Percentiles rank a stretch among this genome's conserved stretches.
Conservation (phyloP, 2,113 vertebrate genomes). For the Cairina moschata region DNA sequence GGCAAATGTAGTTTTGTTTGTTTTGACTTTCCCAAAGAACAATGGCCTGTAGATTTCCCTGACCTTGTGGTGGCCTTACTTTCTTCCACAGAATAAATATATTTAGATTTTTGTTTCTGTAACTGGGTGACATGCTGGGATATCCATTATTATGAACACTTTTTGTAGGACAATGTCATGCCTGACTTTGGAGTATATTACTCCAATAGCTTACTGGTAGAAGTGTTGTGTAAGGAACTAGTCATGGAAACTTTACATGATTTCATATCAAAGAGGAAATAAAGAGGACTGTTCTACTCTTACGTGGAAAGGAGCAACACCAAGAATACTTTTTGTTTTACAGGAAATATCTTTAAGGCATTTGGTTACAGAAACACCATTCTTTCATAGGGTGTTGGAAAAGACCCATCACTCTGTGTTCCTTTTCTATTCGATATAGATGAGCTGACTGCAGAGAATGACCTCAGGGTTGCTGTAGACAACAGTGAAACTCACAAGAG, state of each 20-base stretch:
- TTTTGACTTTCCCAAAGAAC: neutral
- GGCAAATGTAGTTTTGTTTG: neutral
- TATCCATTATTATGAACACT: neutral
- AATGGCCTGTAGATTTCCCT: neutral
- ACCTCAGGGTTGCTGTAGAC: neutral
- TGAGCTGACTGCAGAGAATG: neutral
- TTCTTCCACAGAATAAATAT: neutral
- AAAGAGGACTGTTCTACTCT: neutral
- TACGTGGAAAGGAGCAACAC: rapidly evolving
- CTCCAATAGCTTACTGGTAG: neutral
- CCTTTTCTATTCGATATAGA: neutral
- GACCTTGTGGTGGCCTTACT: neutral
- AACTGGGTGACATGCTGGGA: neutral
- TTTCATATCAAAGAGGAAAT: neutral
- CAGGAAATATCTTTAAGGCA: neutral
- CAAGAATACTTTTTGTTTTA: neutral
- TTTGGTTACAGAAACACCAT: neutral
- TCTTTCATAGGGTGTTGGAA: neutral
- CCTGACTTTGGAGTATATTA: neutral
- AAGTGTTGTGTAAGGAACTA: neutral
- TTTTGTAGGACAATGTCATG: neutral
- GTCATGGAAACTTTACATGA: neutral
- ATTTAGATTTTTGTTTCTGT: neutral
- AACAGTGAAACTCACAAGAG: constrained; percentile 23
- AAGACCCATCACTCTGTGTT: neutral